Conservation (phyloP, 2,797 vertebrate species). For the Liparis tanakae region DNA sequence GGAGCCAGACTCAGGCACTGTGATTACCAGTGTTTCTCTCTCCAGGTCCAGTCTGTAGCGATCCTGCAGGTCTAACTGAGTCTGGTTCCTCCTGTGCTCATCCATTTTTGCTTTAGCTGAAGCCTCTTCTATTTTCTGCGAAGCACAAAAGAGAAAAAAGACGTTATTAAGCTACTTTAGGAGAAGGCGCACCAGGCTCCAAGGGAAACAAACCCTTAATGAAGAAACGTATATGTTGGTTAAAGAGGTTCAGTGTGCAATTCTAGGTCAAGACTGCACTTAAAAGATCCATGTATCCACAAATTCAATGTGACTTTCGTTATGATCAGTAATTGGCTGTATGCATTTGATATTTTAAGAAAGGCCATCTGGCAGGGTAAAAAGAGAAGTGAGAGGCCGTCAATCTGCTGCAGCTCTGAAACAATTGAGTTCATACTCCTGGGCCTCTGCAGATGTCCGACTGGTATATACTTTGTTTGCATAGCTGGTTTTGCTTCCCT, state of each 20-base stretch:
- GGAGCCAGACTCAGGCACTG: not conserved
- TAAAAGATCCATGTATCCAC: not conserved
- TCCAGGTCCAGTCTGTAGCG: conserved; percentile 91
- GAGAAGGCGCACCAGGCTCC: not conserved
- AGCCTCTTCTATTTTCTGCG: conserved; percentile 91
- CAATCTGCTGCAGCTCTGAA: conserved; percentile 10
- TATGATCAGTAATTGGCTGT: not conserved
- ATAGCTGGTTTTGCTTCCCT: conserved; percentile 63
- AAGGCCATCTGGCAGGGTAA: conserved; percentile 24
- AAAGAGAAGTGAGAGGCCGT: conserved; percentile 64
- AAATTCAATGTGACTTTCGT: not conserved
- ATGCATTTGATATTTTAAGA: not conserved
- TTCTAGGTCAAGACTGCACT: not conserved
- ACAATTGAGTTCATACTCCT: not conserved
- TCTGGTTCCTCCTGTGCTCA: conserved; percentile 87
- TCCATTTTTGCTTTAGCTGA: conserved; percentile 85
- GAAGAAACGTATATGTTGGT: not conserved
- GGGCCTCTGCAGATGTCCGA: conserved; percentile 42
- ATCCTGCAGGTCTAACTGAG: conserved; percentile 90
- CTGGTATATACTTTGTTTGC: conserved; percentile 42
- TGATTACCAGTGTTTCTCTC: conserved; percentile 90
- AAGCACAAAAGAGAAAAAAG: conserved; percentile 37
- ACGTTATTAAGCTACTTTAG: conserved; percentile 2
- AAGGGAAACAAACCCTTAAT: not conserved
- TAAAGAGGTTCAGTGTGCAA: not conserved